Conservation (phyloP, 2,797 vertebrate species). For the Thamnophis elegans region DNA sequence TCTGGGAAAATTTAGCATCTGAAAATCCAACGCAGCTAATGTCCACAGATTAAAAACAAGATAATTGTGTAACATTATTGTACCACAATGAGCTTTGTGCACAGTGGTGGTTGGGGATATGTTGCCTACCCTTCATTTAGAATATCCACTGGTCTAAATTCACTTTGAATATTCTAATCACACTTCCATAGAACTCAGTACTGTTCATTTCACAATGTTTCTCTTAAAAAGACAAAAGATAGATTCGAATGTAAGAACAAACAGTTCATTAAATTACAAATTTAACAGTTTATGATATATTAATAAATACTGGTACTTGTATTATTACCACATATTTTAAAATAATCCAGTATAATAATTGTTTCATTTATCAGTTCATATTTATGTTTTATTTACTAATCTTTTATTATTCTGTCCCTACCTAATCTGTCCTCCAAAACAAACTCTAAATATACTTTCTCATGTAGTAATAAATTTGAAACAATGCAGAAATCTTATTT, state of each 20-base stretch:
- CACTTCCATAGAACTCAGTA: not conserved
- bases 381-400: not conserved
- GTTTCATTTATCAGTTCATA: not conserved
- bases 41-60: not conserved
- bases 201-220: not conserved
- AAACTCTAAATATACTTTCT: not conserved
- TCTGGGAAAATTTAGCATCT: not conserved
- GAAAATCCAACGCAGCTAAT: not conserved
- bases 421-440: not conserved
- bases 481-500: not conserved
- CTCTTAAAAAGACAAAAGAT: not conserved
- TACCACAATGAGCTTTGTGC: not conserved
- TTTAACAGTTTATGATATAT: not conserved
- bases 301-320: not conserved
- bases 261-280: not conserved
- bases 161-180: not conserved
- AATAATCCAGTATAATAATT: not conserved
- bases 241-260: not conserved
- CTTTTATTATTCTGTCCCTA: not conserved
- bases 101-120: not conserved
- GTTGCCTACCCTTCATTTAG: not conserved
- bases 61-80: slow-evolving; percentile 58
- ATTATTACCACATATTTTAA: not conserved
- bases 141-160: not conserved
- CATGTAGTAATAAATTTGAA: not conserved